These are phyloP conservation scores for Tanytarsus gracilentus DNA, from an alignment of 2,888 invertebrate genomes.

Conservation along the genomic window DNA sequence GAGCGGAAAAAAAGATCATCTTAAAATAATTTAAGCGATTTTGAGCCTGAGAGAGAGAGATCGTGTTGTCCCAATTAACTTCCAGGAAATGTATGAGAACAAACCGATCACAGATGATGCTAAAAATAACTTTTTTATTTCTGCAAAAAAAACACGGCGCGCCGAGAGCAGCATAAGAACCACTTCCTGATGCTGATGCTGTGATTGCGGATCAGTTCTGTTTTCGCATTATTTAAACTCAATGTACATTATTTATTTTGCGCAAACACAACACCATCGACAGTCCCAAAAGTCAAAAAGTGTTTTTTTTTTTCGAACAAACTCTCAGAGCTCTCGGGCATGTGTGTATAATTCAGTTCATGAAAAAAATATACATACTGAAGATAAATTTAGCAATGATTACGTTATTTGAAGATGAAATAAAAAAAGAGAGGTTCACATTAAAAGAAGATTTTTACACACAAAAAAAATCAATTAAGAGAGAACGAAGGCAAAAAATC, in stretches of 20 bases:
- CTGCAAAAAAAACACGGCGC: too few relatives aligned
- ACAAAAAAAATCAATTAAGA: background rate
- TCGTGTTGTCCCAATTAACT: slow-evolving; percentile 9
- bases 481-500: background rate
- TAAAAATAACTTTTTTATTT: too few relatives aligned
- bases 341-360: slow-evolving; percentile 25
- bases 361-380: slow-evolving; percentile 20
- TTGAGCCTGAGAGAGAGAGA: too few relatives aligned
- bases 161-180: background rate
- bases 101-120: background rate
- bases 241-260: too few relatives aligned
- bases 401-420: slow-evolving; percentile 26
- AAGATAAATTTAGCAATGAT: slow-evolving; percentile 29
- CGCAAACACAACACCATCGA: too few relatives aligned
- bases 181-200: slow-evolving; percentile 17
- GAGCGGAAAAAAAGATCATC: too few relatives aligned
- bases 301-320: too few relatives aligned
- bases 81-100: slow-evolving; percentile 9
- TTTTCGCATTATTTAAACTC: too few relatives aligned
- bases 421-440: slow-evolving; percentile 21
- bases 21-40: too few relatives aligned
- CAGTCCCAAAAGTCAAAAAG: too few relatives aligned
- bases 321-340: background rate
- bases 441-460: slow-evolving; percentile 22
- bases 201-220: too few relatives aligned